A percentile compares a stretch with the other conserved stretches of the same genome.
Conservation (phyloP, 1,140 invertebrate genomes). For the Papilio glaucus region DNA sequence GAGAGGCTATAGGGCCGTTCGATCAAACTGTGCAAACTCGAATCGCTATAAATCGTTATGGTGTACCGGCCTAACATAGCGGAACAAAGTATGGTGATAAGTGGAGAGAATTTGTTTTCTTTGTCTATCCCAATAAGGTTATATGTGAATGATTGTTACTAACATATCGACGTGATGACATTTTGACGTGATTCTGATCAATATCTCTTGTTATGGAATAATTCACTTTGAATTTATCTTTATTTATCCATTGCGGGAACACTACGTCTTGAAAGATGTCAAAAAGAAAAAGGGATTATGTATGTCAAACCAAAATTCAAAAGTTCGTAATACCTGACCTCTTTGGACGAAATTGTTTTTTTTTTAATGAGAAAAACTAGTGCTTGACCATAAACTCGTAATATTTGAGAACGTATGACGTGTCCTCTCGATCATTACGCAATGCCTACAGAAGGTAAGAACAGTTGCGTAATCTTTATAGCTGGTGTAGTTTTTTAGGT, state of each 20-base stretch:
- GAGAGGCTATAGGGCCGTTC: too few species aligned
- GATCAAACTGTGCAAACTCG: too few species aligned
- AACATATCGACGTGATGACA: constrained; percentile 55
- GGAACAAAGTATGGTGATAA: too few species aligned
- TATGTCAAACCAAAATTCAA: not conserved
- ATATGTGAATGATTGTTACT: constrained; percentile 38
- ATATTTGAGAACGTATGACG: too few species aligned
- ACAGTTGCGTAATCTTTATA: too few species aligned
- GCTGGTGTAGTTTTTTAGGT: not conserved
- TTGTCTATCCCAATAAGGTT: not conserved
- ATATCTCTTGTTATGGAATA: constrained; percentile 5
- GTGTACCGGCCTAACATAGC: too few species aligned
- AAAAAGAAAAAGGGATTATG: not conserved
- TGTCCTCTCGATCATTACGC: too few species aligned
- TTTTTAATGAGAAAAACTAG: not conserved
- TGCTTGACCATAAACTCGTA: not conserved
- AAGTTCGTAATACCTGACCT: not conserved
- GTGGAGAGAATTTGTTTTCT: too few species aligned
- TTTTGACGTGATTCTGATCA: constrained; percentile 39
- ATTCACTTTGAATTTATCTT: not conserved
- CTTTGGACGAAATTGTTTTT: not conserved
- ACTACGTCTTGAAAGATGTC: constrained; percentile 5
- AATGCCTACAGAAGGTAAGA: too few species aligned
- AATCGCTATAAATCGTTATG: too few species aligned
- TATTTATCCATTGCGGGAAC: not conserved